Evolutionary conservation across 35 echinoderm and acorn worm species (phyloP).

Genomic region (Stichopus chloronotus): DNA sequence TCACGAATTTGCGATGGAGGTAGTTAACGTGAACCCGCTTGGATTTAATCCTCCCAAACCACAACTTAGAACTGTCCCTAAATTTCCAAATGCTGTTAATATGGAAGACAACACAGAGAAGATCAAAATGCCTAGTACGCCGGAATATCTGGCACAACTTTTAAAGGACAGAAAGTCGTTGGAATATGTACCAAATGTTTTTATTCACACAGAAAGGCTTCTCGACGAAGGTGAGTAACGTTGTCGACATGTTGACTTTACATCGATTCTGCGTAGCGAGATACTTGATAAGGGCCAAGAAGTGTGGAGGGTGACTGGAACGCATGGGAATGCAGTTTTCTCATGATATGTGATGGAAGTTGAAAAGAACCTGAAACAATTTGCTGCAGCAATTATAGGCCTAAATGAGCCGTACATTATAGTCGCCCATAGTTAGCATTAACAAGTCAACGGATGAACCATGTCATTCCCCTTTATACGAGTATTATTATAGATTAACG

Average conservation of each 20-base stretch:
- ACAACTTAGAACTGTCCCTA: slow-evolving; percentile 40
- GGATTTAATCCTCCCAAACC: slow-evolving; percentile 59
- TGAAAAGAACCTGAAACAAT: too few species aligned
- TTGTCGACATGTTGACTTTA: slow-evolving; percentile 55
- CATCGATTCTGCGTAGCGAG: slow-evolving; percentile 20
- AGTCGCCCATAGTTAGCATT: too few species aligned
- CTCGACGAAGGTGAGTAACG: slow-evolving; percentile 53
- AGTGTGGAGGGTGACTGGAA: not conserved
- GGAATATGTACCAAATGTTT: slow-evolving; percentile 64
- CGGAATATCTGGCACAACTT: slow-evolving; percentile 63
- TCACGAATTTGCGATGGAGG: slow-evolving; percentile 32
- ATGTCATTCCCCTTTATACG: too few species aligned
- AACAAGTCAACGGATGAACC: too few species aligned
- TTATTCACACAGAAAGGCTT: slow-evolving; percentile 57
- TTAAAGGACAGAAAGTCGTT: slow-evolving; percentile 54
- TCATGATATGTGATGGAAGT: not conserved
- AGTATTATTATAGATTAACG: too few species aligned
- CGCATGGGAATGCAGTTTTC: not conserved
- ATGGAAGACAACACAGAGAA: slow-evolving; percentile 23
- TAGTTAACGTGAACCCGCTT: slow-evolving; percentile 35
- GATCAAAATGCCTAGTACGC: slow-evolving; percentile 60
- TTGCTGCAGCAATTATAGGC: too few species aligned
- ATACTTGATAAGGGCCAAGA: not conserved
- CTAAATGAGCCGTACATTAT: too few species aligned
- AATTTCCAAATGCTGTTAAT: slow-evolving; percentile 27